Percentiles rank a stretch among this genome's conserved stretches.
Evolutionary conservation across 2,113 vertebrate species (phyloP).

Genomic region (Plectropomus leopardus): DNA sequence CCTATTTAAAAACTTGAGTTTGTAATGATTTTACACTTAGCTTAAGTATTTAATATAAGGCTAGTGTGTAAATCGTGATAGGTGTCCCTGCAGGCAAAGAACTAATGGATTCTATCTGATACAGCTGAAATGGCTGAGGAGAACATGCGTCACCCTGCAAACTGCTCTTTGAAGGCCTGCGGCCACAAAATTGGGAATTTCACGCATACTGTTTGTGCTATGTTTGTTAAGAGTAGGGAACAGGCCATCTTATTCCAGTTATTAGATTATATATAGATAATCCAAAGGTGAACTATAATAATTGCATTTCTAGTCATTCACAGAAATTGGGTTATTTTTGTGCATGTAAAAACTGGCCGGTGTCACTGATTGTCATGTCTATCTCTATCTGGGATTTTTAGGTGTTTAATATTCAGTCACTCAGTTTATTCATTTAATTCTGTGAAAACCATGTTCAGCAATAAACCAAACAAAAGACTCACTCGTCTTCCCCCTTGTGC

Average conservation of each 20-base stretch:
- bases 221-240: not conserved
- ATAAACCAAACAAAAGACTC: not conserved
- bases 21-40: not conserved
- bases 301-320: not conserved
- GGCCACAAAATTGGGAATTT: not conserved
- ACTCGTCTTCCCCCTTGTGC: not conserved
- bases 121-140: not conserved
- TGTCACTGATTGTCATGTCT: not conserved
- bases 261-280: too few species aligned
- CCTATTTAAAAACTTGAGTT: not conserved
- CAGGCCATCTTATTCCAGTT: not conserved
- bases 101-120: not conserved
- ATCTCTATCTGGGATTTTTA: not conserved
- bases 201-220: not conserved
- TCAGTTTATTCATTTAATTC: not conserved
- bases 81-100: not conserved
- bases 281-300: not conserved
- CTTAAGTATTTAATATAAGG: not conserved
- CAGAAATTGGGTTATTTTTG: not conserved
- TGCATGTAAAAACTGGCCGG: not conserved
- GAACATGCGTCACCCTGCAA: not conserved
- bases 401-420: not conserved
- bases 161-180: not conserved
- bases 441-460: not conserved
- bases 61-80: not conserved